Evolutionary conservation across 2,888 invertebrate species (phyloP).

Genomic region (Phengaris arion): DNA sequence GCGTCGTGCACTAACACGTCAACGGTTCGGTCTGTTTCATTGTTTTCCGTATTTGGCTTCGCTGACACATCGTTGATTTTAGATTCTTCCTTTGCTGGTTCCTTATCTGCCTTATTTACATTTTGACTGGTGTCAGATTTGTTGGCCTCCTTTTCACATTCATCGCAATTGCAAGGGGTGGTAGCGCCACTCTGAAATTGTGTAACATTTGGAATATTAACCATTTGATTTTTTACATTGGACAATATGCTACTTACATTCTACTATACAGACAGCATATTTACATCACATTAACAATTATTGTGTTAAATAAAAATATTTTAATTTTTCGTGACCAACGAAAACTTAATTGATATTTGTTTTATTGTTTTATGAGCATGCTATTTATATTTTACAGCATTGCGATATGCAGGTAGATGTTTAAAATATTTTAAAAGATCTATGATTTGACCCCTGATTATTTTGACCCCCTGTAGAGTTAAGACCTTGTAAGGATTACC

Average conservation of each 20-base stretch:
- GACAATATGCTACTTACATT: neutral
- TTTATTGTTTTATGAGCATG: neutral
- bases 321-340: neutral
- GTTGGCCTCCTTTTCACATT: conserved; percentile 57
- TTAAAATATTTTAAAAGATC: neutral
- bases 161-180: conserved; percentile 71
- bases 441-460: no score
- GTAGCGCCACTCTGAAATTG: conserved; percentile 69
- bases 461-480: neutral
- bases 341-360: neutral
- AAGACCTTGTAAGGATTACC: neutral
- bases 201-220: conserved; percentile 32
- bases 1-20: conserved; percentile 72
- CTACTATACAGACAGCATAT: neutral
- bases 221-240: neutral
- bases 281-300: neutral
- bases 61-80: conserved; percentile 48
- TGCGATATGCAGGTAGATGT: neutral
- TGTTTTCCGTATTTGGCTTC: conserved; percentile 55
- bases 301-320: neutral
- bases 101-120: conserved; percentile 41
- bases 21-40: conserved; percentile 61
- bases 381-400: neutral
- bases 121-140: conserved; percentile 41
- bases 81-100: conserved; percentile 33